Base-by-base conservation (phyloP, 2,797 vertebrate genomes). In the Malurus leucopterus region DNA sequence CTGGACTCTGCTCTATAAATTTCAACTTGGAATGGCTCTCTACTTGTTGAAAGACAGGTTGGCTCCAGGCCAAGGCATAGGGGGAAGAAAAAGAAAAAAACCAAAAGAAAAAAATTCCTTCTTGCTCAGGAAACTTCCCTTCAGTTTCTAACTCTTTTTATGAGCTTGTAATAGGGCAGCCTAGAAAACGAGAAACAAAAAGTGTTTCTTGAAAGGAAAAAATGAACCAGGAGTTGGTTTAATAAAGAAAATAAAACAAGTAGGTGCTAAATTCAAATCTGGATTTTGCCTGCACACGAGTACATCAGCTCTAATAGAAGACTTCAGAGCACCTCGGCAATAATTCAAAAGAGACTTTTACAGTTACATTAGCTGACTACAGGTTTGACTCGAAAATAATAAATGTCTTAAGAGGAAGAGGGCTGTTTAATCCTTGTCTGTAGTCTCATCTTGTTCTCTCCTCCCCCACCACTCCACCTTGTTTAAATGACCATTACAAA, bases 1-100 rank as follows among this genome's bases (percentile, higher is more conserved):
- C 94, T 95, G 95, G 94, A 96, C 95, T 95, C 91, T 83, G 95
- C 94, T 96, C 96, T 94, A 95, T 96, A 96, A 96, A 96, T 96
- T 95, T 96, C 94, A 92, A 92, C 95, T 95, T 95, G 91, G 95
- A 96, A 96, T 93, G 94, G 94, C 93, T 97, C 95, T 94, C 90
- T 92, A 93, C 95, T 95, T 95, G 95, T 92, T 96, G 95, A 96
- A 96, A 97, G 96, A 96, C 96, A 94, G 72, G 49, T 53, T 97
- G 97, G 96, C 95, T 77, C 38, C 4, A 5, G 65, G 94, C 96
- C 96, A 97, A 96, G 81, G 77, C 90, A 93, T 85, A 64, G 84
- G 86, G 9, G 49, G 9, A 32, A 17, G 18, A 3, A 26, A 50
- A 54, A 34, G 61, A 72, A 47, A 49, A 38, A 24, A 16, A 36